Evolutionary conservation across 92 coral and sea anemone genomes (phyloP).

Genomic region (Siderastrea radians): DNA sequence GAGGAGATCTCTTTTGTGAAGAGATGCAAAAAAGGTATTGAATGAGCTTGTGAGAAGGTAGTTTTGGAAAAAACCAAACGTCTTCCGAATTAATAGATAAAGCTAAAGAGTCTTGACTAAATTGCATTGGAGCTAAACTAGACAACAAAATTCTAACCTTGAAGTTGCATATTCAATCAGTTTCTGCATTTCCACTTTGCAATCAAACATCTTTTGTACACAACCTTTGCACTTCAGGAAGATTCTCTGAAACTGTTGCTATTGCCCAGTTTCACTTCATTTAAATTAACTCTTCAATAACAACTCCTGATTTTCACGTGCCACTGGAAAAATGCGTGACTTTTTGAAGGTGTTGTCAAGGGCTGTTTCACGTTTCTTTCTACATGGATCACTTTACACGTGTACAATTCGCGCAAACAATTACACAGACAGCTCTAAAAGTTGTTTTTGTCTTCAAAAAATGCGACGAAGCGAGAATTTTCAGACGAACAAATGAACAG

Average conservation of each 20-base stretch:
- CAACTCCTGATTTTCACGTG: slow-evolving; percentile 8
- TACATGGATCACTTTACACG: not conserved
- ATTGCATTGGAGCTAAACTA: too few relatives aligned
- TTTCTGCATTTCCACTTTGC: not conserved
- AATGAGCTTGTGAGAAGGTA: too few relatives aligned
- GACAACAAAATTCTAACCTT: slow-evolving; percentile 8
- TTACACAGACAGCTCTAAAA: not conserved
- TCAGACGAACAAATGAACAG: too few relatives aligned
- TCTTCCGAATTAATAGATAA: too few relatives aligned
- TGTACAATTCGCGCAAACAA: not conserved
- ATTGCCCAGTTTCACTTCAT: not conserved
- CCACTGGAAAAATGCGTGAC: slow-evolving; percentile 7
- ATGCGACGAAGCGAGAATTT: too few relatives aligned
- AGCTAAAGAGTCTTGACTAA: too few relatives aligned
- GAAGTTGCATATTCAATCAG: slow-evolving; percentile 22
- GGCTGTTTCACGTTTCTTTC: not conserved
- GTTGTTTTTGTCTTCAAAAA: too few relatives aligned
- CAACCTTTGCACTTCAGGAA: not conserved
- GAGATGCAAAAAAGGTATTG: too few relatives aligned
- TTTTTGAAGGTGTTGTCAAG: not conserved
- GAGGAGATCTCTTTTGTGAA: too few relatives aligned
- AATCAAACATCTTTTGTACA: not conserved
- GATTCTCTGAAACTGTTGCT: not conserved
- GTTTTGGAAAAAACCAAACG: too few relatives aligned
- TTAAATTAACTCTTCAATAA: not conserved